Percentiles rank a stretch among this genome's conserved stretches.
Conservation (phyloP, 2,797 vertebrate species). For the Acanthurus tractus region DNA sequence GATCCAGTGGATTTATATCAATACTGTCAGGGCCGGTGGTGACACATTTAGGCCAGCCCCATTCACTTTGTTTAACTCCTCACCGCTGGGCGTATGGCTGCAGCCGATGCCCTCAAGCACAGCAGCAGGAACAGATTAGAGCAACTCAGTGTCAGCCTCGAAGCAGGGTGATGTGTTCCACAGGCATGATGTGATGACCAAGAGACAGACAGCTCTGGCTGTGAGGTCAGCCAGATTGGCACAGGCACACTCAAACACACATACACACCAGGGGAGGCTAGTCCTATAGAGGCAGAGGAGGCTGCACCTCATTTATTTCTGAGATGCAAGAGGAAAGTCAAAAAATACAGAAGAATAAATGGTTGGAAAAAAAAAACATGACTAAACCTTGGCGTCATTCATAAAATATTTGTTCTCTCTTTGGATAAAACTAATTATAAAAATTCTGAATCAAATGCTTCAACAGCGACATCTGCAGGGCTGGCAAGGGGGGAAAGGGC, state of each 20-base stretch:
- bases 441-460: not conserved
- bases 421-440: not conserved
- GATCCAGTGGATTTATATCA: slow-evolving; percentile 64
- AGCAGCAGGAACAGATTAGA: slow-evolving; percentile 65
- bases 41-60: slow-evolving; percentile 78
- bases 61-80: slow-evolving; percentile 51
- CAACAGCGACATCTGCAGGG: not conserved
- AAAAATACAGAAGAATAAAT: not conserved
- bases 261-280: not conserved
- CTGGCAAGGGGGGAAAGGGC: too few species aligned
- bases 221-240: slow-evolving; percentile 49
- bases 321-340: not conserved
- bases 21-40: slow-evolving; percentile 59
- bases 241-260: not conserved
- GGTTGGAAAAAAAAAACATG: not conserved
- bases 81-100: slow-evolving; percentile 30
- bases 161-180: slow-evolving; percentile 43
- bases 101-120: slow-evolving; percentile 61
- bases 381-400: not conserved
- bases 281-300: not conserved
- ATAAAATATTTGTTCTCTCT: not conserved
- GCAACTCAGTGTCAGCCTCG: slow-evolving; percentile 43
- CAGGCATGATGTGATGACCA: slow-evolving; percentile 58
- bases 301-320: not conserved
- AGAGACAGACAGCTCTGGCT: slow-evolving; percentile 59